Base-by-base conservation (phyloP, 2,888 invertebrate genomes). In the Macroteleia sp. region DNA sequence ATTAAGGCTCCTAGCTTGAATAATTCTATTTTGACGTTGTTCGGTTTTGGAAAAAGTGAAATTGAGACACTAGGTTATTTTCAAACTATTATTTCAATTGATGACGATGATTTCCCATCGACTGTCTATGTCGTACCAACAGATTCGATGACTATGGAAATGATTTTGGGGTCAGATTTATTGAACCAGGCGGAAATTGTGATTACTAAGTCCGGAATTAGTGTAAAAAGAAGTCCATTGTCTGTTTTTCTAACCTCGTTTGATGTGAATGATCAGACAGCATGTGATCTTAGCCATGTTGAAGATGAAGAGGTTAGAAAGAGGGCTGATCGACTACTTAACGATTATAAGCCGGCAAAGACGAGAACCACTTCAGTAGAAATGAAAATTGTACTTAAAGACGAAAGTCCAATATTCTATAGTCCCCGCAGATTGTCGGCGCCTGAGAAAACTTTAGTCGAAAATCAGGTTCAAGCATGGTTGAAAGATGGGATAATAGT, bases 381-480 rank as follows among this genome's bases (percentile, higher is more conserved):
- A 25, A 82, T 85, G 75, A 80, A 69, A 42, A 83, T 88, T 59
- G 41, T 86, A 16, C 22, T 86, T 3, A 79, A 78, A 52, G 82
- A 85, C 52, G 83, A 85, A 22, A 67, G 44, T 9, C 84, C 85
- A 0, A 80, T 87, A 34, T 80, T 78, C 25, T 39, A 78, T 22
- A 59, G 73, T 41, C 83, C 81, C 1, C 70, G 83, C 39, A 56
- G 82, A 41, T 76, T 86, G 46, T 70, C 34, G 12, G 34, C 12
- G 10, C 12, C 83, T 0, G 12, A 71, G 16, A 62, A 81, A 56
- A 74, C 75, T 8, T 2, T 46, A 8, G 83, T 89, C 1, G 79
- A 86, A 10, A 34, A 71, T 0, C 84, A 86, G 46, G 69, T 88
- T 22, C 71, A 83, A 3, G 73, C 84, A 20, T 88, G 88, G 86